These are phyloP conservation scores for Rhinopomastus cyanomelas DNA, from an alignment of 2,113 vertebrate genomes.

Conservation along the genomic window DNA sequence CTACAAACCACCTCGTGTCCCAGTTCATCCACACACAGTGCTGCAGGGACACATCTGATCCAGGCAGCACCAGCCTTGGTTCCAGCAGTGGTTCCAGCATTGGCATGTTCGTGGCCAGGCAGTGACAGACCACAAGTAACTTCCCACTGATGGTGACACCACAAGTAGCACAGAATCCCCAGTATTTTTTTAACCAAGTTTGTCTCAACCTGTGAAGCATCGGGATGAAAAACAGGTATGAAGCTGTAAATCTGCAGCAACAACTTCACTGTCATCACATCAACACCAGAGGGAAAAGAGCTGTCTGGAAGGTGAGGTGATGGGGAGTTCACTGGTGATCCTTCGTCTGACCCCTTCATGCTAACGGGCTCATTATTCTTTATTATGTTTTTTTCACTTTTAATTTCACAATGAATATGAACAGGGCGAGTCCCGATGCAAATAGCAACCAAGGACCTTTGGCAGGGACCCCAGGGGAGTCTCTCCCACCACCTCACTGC, in stretches of 20 bases:
- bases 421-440: neutral
- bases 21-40: accelerated
- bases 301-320: neutral
- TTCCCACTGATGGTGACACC: neutral
- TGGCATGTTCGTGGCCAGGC: accelerated
- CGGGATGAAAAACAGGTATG: neutral
- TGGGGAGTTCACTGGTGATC: neutral
- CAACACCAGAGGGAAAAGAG: accelerated
- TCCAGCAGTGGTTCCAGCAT: no score
- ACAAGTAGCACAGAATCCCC: neutral
- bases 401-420: constrained; percentile 17
- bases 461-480: neutral
- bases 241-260: neutral
- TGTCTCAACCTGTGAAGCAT: neutral
- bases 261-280: neutral
- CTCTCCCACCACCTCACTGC: neutral
- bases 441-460: neutral
- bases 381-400: neutral
- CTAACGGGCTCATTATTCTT: neutral
- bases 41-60: neutral
- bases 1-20: neutral
- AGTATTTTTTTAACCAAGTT: neutral
- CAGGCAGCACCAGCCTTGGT: neutral
- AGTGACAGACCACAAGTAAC: neutral
- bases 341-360: neutral